A percentile compares a stretch with the other conserved stretches of the same genome.
Conservation (phyloP, 2,797 vertebrate species). For the Euphonia xanthogaster region DNA sequence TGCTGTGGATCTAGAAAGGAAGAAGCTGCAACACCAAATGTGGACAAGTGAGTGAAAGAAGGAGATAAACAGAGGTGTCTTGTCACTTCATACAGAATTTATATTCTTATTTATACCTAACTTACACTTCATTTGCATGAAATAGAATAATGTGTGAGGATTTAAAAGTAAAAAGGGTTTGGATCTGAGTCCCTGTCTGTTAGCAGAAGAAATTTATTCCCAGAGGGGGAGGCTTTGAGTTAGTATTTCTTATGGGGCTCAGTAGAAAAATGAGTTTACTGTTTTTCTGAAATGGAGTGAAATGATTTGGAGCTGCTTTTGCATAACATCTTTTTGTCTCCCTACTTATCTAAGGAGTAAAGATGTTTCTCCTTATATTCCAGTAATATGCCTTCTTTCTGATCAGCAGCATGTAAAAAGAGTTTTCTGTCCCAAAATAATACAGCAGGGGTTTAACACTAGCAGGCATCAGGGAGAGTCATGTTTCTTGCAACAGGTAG, state of each 20-base stretch:
- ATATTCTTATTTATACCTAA: background rate
- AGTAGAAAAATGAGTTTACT: background rate
- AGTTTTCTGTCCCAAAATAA: background rate
- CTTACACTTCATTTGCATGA: background rate
- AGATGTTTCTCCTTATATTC: background rate
- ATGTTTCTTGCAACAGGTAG: background rate
- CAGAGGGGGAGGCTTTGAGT: background rate
- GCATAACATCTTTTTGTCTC: background rate
- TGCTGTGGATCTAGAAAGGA: background rate
- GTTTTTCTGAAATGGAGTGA: constrained; percentile 1
- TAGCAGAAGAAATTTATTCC: background rate
- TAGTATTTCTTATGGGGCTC: background rate
- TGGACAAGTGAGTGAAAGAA: background rate
- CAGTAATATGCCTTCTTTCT: background rate
- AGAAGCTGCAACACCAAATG: background rate
- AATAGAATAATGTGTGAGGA: background rate
- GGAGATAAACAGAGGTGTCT: background rate
- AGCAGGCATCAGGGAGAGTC: background rate
- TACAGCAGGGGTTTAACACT: background rate
- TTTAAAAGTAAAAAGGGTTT: background rate
- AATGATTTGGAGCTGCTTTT: background rate
- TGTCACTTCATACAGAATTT: background rate
- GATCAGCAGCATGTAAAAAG: background rate
- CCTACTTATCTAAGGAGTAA: background rate
- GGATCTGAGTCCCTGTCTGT: background rate